These are phyloP conservation scores for Aspidapion aeneum DNA, from an alignment of 2,888 invertebrate genomes.

Conservation along the genomic window DNA sequence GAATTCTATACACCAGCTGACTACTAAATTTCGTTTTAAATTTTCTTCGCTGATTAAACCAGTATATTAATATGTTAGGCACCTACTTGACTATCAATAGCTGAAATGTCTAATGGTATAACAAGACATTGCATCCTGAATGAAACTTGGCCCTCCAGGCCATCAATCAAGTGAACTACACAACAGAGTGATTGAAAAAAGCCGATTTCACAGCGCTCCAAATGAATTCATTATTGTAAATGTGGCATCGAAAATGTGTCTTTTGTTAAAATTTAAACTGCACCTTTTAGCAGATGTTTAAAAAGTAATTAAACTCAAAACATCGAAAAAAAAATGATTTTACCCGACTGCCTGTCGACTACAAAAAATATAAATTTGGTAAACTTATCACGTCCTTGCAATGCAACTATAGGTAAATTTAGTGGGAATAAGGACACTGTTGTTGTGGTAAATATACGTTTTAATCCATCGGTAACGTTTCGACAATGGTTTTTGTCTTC, in stretches of 20 bases:
- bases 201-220: conserved; percentile 18
- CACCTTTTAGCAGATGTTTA: neutral
- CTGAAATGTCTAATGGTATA: conserved; percentile 13
- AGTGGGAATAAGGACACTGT: too few relatives aligned
- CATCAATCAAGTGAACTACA: conserved; percentile 17
- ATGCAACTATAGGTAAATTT: too few relatives aligned
- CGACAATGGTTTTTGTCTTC: too few relatives aligned
- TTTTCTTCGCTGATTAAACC: neutral
- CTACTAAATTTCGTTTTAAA: neutral
- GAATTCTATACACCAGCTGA: neutral
- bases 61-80: neutral
- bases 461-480: too few relatives aligned
- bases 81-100: neutral
- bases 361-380: too few relatives aligned
- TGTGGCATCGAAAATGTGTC: neutral
- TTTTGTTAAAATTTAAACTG: neutral
- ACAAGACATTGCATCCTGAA: conserved; percentile 19
- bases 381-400: too few relatives aligned
- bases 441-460: too few relatives aligned
- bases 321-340: too few relatives aligned
- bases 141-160: conserved; percentile 12
- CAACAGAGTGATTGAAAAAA: conserved; percentile 13
- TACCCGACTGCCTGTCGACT: too few relatives aligned
- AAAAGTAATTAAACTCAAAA: neutral
- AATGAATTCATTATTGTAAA: neutral